Evolutionary conservation across 2,113 vertebrate species (phyloP).

Genomic region (Illadopsis cleaveri): DNA sequence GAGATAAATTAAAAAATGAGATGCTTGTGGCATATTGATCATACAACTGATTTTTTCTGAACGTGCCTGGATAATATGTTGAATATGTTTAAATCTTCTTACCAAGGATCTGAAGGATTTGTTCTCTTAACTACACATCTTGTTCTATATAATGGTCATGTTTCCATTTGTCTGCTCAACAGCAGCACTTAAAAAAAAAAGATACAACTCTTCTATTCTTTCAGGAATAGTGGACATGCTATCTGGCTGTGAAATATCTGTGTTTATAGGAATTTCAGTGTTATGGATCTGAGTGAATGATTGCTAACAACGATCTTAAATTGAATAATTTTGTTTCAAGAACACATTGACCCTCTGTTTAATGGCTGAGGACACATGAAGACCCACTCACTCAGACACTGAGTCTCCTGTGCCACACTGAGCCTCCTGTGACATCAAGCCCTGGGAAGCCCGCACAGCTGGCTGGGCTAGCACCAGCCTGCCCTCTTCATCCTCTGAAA

Average conservation of each 20-base stretch:
- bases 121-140: neutral
- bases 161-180: constrained; percentile 6
- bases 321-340: neutral
- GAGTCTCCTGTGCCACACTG: neutral
- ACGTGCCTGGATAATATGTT: neutral
- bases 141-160: neutral
- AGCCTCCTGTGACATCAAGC: neutral
- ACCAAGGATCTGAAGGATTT: neutral
- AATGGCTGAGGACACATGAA: neutral
- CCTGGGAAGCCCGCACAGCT: neutral
- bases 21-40: constrained; percentile 5
- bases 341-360: neutral
- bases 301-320: neutral
- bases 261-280: neutral
- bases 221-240: neutral
- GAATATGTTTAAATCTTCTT: constrained; percentile 1
- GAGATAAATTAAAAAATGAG: neutral
- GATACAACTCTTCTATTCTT: neutral
- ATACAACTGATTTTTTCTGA: constrained; percentile 28
- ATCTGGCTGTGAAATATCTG: neutral
- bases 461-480: neutral
- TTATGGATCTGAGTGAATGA: neutral
- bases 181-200: neutral
- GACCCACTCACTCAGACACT: neutral
- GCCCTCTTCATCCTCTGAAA: neutral